Evolutionary conservation across 2,797 vertebrate species (phyloP), one percentile per base, ranked within the genome.

Genomic region (Psittacula derbiana): DNA sequence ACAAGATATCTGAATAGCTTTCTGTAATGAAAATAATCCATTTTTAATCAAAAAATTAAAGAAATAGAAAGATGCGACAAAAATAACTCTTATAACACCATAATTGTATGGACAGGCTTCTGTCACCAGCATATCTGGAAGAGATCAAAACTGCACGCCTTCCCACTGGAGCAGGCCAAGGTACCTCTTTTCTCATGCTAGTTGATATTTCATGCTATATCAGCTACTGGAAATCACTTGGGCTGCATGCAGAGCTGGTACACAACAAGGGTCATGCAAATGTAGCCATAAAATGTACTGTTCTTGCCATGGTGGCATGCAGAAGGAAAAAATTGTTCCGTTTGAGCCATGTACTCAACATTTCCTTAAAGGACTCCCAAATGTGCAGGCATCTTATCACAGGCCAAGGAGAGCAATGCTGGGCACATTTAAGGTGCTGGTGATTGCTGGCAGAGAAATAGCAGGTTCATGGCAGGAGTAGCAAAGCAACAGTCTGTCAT

Each of bases 231-330:
- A 85, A 76, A 70, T 36, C 44, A 11, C 43, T 46, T 7, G 43
- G 7, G 41, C 64, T 80, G 25, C 17, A 15, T 2, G 16, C 72
- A 60, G 16, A 50, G 16, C 27, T 27, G 4, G 15, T 3, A n/a
- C 9, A 21, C 15, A 74, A 6, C 10, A 58, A 46, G 12, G 6
- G 6, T 11, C 67, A 71, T 71, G 36, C 30, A 86, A 62, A 85
- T 0, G 0, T 6, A 75, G 30, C 18, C 21, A 13, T 52, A 44
- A 58, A 81, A 61, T 0, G 1, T 14, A 4, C 11, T 2, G 7
- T 13, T 71, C 75, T 64, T 36, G 20, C 60, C 40, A 25, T 0
- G 1, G 13, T 41, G 43, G 13, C 15, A 3, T 1, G 0, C 3
- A 31, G 36, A 21, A 46, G 16, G 11, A 33, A 64, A 62, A 43